Conservation (phyloP, 2,797 vertebrate species). For the Malurus splendens region DNA sequence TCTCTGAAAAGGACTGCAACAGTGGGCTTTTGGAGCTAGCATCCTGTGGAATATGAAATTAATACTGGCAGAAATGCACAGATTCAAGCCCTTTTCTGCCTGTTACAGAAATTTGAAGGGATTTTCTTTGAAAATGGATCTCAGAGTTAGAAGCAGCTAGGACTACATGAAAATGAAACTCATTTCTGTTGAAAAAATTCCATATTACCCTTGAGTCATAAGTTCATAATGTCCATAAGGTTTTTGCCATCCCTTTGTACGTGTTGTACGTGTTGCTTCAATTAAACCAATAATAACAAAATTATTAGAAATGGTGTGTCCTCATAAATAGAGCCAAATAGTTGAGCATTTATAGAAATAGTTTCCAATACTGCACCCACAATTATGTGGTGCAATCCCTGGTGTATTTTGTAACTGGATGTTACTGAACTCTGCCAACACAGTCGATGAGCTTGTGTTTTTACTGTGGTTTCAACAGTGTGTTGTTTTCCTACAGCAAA, state of each 20-base stretch:
- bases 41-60: background rate
- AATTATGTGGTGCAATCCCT: conserved; percentile 13
- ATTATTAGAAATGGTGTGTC: background rate
- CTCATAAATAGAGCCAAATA: background rate
- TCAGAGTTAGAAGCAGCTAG: background rate
- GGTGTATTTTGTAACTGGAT: conserved; percentile 27
- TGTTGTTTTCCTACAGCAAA: background rate
- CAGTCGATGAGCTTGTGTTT: background rate
- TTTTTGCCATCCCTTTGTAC: background rate
- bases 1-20: background rate
- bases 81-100: background rate
- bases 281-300: background rate
- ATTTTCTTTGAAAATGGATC: background rate
- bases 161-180: background rate
- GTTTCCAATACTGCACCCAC: background rate
- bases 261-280: background rate
- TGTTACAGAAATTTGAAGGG: background rate
- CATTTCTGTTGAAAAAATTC: background rate
- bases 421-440: background rate
- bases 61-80: background rate
- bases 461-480: background rate
- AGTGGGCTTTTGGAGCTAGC: background rate
- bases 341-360: background rate
- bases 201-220: background rate
- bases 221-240: background rate